A percentile compares a stretch with the other conserved stretches of the same genome.
Evolutionary conservation across 2,113 vertebrate species (phyloP).

Genomic region (Elephantulus edwardii): DNA sequence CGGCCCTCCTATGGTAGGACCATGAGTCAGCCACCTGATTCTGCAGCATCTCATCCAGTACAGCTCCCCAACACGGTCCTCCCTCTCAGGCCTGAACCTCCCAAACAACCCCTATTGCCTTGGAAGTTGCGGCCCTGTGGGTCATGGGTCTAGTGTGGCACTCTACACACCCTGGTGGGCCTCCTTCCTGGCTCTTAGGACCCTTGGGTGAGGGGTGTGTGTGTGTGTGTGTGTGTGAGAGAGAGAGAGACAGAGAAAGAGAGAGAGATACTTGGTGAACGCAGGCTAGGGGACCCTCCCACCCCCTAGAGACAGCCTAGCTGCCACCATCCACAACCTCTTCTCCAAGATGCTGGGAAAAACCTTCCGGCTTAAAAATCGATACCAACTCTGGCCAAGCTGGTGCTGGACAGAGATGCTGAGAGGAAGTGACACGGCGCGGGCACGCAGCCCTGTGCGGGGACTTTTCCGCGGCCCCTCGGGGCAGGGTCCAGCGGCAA

Average conservation of each 20-base stretch:
- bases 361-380: neutral
- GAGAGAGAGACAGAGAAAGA: too few relatives aligned
- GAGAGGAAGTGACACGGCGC: neutral
- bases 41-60: neutral
- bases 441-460: neutral
- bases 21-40: too few relatives aligned
- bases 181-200: too few relatives aligned
- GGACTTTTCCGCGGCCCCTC: neutral
- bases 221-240: too few relatives aligned
- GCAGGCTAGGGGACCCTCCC: neutral
- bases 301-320: neutral
- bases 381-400: too few relatives aligned
- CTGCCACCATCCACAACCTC: too few relatives aligned
- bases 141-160: too few relatives aligned
- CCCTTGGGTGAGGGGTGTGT: rapidly evolving
- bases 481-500: rapidly evolving
- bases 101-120: neutral
- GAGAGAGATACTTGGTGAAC: rapidly evolving
- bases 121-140: neutral
- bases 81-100: too few relatives aligned
- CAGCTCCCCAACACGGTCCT: too few relatives aligned
- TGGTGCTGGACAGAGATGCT: neutral
- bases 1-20: too few relatives aligned
- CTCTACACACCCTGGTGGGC: too few relatives aligned
- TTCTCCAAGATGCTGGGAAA: neutral